Conservation (phyloP, 2,888 invertebrate genomes). For the Julus scanicus region DNA sequence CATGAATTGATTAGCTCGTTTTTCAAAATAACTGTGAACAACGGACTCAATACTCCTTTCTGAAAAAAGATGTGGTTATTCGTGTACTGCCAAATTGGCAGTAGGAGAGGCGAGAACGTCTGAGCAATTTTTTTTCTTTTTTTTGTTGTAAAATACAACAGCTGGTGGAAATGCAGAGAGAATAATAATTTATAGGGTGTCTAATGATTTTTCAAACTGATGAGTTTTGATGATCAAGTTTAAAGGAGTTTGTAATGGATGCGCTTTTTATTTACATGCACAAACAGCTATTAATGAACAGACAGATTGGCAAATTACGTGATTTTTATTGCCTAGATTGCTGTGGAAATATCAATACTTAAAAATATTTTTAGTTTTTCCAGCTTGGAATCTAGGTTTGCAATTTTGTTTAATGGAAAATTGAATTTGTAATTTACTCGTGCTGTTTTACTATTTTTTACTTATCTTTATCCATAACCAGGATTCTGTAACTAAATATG, state of each 20-base stretch:
- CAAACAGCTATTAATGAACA: not conserved
- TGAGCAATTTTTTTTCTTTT: not conserved
- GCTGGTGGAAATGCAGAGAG: not conserved
- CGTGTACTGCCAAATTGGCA: not conserved
- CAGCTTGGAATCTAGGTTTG: not conserved
- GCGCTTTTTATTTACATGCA: too few relatives aligned
- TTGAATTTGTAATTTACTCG: too few relatives aligned
- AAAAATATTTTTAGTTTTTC: not conserved
- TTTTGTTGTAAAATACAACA: not conserved
- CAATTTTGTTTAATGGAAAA: not conserved
- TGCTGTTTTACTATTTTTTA: not conserved
- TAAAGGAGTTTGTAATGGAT: too few relatives aligned
- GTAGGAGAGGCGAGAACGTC: not conserved
- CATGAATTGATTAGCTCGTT: not conserved
- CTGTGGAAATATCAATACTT: too few relatives aligned
- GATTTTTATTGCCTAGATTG: not conserved
- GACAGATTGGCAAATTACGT: not conserved
- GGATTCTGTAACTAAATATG: not conserved
- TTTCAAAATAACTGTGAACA: not conserved
- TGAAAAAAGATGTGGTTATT: not conserved
- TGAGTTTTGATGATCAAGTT: too few relatives aligned
- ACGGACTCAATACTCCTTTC: not conserved
- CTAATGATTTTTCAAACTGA: not conserved
- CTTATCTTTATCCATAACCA: not conserved
- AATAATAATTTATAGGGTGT: constrained; percentile 27